Conservation (phyloP, 2,797 vertebrate genomes). For the Spheniscus humboldti region DNA sequence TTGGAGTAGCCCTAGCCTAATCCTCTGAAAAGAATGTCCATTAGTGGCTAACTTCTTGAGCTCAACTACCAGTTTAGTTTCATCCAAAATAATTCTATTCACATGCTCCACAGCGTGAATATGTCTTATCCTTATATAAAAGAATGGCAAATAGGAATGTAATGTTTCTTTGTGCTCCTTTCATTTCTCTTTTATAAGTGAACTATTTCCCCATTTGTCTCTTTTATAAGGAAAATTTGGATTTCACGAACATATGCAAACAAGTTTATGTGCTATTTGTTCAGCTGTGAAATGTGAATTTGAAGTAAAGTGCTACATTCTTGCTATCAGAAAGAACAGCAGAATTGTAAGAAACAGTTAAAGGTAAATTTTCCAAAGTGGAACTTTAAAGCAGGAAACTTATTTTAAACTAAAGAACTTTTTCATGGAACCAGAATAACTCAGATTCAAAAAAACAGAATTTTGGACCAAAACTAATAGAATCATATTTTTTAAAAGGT, state of each 20-base stretch:
- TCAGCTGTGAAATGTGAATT: background rate
- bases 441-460: background rate
- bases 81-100: background rate
- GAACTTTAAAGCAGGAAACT: background rate
- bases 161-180: background rate
- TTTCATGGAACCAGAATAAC: background rate
- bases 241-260: background rate
- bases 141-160: background rate
- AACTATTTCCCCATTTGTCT: background rate
- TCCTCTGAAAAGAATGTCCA: background rate
- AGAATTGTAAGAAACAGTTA: background rate
- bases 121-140: background rate
- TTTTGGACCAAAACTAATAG: background rate
- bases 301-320: background rate
- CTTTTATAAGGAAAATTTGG: background rate
- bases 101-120: background rate
- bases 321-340: background rate
- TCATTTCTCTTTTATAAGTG: background rate
- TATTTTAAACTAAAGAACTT: background rate
- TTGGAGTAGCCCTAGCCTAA: background rate
- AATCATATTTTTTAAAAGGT: background rate
- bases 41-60: background rate
- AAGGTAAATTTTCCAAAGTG: background rate
- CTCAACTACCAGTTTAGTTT: background rate
- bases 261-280: background rate